Base-by-base conservation (phyloP, 2,797 vertebrate genomes). In the Coregonus ussuriensis region DNA sequence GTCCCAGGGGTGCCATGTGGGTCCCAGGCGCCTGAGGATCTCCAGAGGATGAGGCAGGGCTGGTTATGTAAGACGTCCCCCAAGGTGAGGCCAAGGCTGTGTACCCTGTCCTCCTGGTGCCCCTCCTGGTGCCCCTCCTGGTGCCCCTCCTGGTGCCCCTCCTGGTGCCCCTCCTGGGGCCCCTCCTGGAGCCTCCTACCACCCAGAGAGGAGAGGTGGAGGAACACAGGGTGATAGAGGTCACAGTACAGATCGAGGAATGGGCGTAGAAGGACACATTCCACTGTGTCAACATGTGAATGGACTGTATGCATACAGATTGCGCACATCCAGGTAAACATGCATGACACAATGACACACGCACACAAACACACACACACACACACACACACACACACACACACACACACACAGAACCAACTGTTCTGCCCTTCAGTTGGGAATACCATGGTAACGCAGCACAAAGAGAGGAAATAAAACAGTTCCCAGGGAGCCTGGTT, bases 361-460 rank as follows among this genome's bases (percentile, higher is more conserved):
- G 66, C 56, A 66, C 56, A 54, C 59, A 56, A 33, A 54, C 72
- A 68, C 31, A 3, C 2, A 33, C 31, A 33, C 2, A 33, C 31
- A 2, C 0, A 21, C 31, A 18, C 3, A 33, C 5, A 16, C 16
- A 33, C 29, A 33, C 74, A 62, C 14, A 1, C 29, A 33, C 74
- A 62, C 14, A 1, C 53, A 16, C 15, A 29, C 3, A 29, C 53
- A 51, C 41, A 18, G 3, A 18, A 63, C 11, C 65, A 77, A 75
- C 69, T 71, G 76, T 82, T 74, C 70, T 47, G 71, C 74, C 31
- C 77, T 82, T 75, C 71, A 25, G 25, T 25, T 25, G 25, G 25
- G 25, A 25, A 25, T 25, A 74, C 80, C 88, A 86, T 89, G 83
- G 84, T 76, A 88, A 89, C 87, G 56, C 47, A 71, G 76, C 53